Evolutionary conservation across 2,797 vertebrate genomes (phyloP).

Genomic region (Clarias pachynema): DNA sequence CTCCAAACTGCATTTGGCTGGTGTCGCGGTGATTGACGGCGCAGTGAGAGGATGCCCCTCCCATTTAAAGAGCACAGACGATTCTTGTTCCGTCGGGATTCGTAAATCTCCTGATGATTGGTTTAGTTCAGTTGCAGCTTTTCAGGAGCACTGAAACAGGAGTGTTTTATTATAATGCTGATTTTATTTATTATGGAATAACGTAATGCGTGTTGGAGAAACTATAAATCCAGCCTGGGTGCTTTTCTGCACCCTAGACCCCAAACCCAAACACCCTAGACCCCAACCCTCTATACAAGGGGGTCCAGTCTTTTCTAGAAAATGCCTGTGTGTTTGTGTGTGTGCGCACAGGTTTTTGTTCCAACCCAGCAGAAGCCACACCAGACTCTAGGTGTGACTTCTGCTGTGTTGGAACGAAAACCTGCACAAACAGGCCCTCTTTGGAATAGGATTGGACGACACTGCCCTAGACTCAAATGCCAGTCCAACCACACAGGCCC

Average conservation of each 20-base stretch:
- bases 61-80: neutral
- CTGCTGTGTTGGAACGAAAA: too few species aligned
- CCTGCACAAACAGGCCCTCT: too few species aligned
- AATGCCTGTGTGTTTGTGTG: too few species aligned
- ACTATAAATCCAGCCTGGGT: neutral
- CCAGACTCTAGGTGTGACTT: too few species aligned
- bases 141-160: neutral
- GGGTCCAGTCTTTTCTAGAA: too few species aligned
- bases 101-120: neutral
- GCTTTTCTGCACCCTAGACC: neutral
- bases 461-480: too few species aligned
- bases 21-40: neutral
- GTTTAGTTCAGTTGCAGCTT: neutral
- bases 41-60: neutral
- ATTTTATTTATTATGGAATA: neutral
- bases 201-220: neutral
- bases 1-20: neutral
- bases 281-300: too few species aligned
- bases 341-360: too few species aligned
- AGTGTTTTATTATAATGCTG: neutral
- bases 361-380: too few species aligned
- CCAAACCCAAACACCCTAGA: too few species aligned
- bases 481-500: too few species aligned
- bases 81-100: neutral
- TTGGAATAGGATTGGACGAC: too few species aligned